Evolutionary conservation across 2,797 vertebrate species (phyloP).

Genomic region (Acipenser oxyrinchus): DNA sequence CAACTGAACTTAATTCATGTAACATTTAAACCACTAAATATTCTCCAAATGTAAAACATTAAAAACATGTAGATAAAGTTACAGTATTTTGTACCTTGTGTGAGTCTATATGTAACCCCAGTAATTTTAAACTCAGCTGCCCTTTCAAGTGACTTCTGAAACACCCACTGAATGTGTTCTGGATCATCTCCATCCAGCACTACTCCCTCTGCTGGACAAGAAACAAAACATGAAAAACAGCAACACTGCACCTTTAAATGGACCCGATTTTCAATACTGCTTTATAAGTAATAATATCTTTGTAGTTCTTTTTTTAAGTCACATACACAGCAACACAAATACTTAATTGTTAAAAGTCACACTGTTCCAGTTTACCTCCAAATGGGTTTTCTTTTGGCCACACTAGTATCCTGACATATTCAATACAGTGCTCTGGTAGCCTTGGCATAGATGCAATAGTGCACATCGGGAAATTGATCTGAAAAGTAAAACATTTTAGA

Average conservation of each 20-base stretch:
- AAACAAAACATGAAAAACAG: not conserved
- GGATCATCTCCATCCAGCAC: slow-evolving; percentile 87
- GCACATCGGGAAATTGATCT: slow-evolving; percentile 98
- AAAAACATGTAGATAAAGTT: too few relatives aligned
- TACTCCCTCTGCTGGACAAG: slow-evolving; percentile 58
- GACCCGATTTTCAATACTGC: too few relatives aligned
- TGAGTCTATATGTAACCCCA: slow-evolving; percentile 89
- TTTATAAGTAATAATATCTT: too few relatives aligned
- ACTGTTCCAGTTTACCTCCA: slow-evolving; percentile 65
- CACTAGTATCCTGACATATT: slow-evolving; percentile 77
- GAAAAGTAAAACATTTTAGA: slow-evolving; percentile 14
- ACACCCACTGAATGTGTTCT: slow-evolving; percentile 89
- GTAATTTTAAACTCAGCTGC: slow-evolving; percentile 85
- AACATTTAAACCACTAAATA: too few relatives aligned
- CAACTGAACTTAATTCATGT: too few relatives aligned
- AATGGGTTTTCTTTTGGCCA: slow-evolving; percentile 89
- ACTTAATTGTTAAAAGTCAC: too few relatives aligned
- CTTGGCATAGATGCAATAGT: slow-evolving; percentile 95
- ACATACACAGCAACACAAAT: too few relatives aligned
- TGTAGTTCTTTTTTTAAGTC: too few relatives aligned
- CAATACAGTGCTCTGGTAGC: slow-evolving; percentile 87
- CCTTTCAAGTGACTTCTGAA: slow-evolving; percentile 78
- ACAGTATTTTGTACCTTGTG: slow-evolving; percentile 70
- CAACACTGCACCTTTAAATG: not conserved
- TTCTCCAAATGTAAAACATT: too few relatives aligned